These are phyloP conservation scores for Triplophysa tibetana DNA, from an alignment of 2,113 vertebrate genomes.

Conservation along the genomic window DNA sequence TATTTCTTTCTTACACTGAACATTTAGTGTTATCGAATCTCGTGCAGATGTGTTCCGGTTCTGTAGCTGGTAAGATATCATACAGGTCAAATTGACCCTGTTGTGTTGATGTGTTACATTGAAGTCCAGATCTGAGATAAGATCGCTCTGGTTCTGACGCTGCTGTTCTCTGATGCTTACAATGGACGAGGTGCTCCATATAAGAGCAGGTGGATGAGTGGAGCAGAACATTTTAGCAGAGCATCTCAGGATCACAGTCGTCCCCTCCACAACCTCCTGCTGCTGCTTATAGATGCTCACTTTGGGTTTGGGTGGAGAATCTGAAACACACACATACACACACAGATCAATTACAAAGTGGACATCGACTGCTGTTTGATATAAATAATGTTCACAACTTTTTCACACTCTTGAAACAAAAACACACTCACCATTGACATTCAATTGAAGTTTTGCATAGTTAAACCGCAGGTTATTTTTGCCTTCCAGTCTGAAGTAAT, in stretches of 20 bases:
- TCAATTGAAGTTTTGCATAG: not conserved
- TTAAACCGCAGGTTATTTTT: fast-evolving
- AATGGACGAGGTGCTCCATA: slow-evolving; percentile 18
- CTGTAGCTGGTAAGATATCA: slow-evolving; percentile 30
- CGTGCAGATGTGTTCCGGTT: not conserved
- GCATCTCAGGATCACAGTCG: slow-evolving; percentile 30
- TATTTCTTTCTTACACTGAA: slow-evolving; percentile 22
- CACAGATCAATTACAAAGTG: no score
- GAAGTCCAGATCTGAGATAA: slow-evolving; percentile 43
- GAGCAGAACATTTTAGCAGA: slow-evolving; percentile 30
- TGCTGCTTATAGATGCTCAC: not conserved
- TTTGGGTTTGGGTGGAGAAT: slow-evolving; percentile 15
- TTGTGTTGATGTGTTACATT: slow-evolving; percentile 29
- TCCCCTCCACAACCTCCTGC: slow-evolving; percentile 20
- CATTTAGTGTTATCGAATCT: not conserved
- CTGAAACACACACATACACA: slow-evolving; percentile 37
- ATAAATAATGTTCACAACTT: not conserved
- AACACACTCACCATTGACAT: not conserved
- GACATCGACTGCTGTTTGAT: not conserved
- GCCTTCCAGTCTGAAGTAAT: slow-evolving; percentile 7
- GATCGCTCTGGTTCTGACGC: not conserved
- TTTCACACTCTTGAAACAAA: not conserved
- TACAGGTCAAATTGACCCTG: slow-evolving; percentile 21
- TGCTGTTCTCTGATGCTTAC: not conserved
- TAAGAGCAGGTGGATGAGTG: slow-evolving; percentile 14